Base-by-base conservation (phyloP, 2,888 invertebrate genomes). In the Agrotis segetum region DNA sequence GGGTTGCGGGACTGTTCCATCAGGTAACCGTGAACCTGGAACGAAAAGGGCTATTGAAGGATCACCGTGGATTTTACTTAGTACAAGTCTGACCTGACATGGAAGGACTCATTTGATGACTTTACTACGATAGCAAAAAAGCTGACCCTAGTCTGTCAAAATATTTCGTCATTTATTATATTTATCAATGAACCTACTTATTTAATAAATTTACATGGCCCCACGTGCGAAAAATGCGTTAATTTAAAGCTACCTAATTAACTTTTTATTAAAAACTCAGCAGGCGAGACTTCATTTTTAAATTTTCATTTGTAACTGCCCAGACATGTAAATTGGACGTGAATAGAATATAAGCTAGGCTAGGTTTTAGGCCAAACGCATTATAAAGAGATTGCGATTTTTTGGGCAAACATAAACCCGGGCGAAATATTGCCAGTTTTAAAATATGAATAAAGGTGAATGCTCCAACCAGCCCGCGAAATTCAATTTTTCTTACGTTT, bases 271-370 rank as follows among this genome's bases (percentile, higher is more conserved):
- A 78, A 71, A 59, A 71, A 63, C 13, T 16, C 17, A 14, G 44
- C 52, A n/a, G 34, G 19, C 58, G 13, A 11, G 19, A 19, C 7
- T 44, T 44, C n/a, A 55, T 56, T 44, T 47, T 13, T 24, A 61
- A 65, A 53, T 34, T 62, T 52, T 21, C 17, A 72, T 61, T 53
- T 70, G 19, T 16, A 58, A 59, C 14, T 21, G 63, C 11, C 44
- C 52, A 77, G 34, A 60, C 77, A 65, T 67, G 67, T 55, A 73
- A 67, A 73, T 74, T 77, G 49, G 49, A 29, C 67, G 53, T 79
- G 55, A 77, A 77, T 55, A 62, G 16, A 4, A 55, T 62, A 14
- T 40, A 73, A 19, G 21, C 21, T 24, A 16, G 5, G 13, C 58
- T 53, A 50, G 46, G 74, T 24, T 78, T 65, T 21, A 55, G 53